Evolutionary conservation across 2,797 vertebrate species (phyloP).

Genomic region (Sebastes minor): DNA sequence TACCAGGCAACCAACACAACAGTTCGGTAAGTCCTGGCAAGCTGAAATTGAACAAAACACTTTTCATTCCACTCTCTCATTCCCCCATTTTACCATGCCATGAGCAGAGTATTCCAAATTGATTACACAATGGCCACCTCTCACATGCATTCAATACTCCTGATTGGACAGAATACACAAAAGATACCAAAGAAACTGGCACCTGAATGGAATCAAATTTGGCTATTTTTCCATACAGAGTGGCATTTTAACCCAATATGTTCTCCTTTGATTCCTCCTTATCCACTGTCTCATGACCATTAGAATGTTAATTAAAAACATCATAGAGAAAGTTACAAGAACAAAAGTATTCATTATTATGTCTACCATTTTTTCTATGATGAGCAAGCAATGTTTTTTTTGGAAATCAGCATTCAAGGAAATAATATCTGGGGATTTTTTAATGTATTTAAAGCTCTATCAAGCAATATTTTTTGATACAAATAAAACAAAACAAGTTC

Average conservation of each 20-base stretch:
- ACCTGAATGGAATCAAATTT: constrained; percentile 8
- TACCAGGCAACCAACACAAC: constrained; percentile 76
- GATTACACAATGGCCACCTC: constrained; percentile 48
- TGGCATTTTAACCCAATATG: not conserved
- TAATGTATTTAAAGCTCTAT: not conserved
- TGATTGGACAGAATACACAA: constrained; percentile 32
- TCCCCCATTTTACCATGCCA: constrained; percentile 52
- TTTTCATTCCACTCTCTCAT: constrained; percentile 58
- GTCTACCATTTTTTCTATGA: not conserved
- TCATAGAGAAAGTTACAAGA: not conserved
- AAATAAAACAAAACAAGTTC: not conserved
- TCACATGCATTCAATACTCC: constrained; percentile 24
- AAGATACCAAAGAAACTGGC: not conserved
- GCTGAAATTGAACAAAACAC: constrained; percentile 70
- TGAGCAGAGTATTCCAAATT: constrained; percentile 58
- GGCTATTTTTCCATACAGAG: not conserved
- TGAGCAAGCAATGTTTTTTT: not conserved
- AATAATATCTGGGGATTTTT: not conserved
- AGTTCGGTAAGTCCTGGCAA: constrained; percentile 62
- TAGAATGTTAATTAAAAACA: not conserved
- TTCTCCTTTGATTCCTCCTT: not conserved
- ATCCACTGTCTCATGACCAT: not conserved
- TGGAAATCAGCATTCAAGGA: not conserved
- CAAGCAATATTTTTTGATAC: not conserved
- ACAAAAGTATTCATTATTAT: not conserved